These are phyloP conservation scores for Chrysina gloriosa DNA, from an alignment of 2,888 invertebrate genomes.

Conservation along the genomic window DNA sequence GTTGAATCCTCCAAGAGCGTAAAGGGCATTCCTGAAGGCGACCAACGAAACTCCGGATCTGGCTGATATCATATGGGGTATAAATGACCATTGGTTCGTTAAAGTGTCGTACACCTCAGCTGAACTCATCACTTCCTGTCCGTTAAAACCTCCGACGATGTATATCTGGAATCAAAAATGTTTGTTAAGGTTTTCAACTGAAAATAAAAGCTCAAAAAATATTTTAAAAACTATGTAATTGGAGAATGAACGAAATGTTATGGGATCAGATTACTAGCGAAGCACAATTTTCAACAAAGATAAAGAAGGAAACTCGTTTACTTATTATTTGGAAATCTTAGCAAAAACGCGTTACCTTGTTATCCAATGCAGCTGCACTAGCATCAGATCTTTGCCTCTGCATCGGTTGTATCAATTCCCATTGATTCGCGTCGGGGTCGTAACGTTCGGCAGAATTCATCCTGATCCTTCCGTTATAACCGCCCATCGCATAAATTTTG, in stretches of 20 bases:
- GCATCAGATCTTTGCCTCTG: slow-evolving; percentile 82
- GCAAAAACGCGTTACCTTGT: no score
- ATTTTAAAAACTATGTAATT: no score
- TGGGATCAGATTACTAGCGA: no score
- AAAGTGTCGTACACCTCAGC: slow-evolving; percentile 80
- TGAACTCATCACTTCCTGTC: slow-evolving; percentile 78
- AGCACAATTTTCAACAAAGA: no score
- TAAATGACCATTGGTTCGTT: slow-evolving; percentile 78
- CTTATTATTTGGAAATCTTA: no score
- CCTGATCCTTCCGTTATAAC: slow-evolving; percentile 82
- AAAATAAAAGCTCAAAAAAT: no score
- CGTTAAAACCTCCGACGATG: slow-evolving; percentile 85
- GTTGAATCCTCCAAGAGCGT: slow-evolving; percentile 86
- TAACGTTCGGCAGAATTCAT: slow-evolving; percentile 84
- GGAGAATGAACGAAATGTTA: no score
- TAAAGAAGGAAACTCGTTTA: no score
- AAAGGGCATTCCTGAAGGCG: slow-evolving; percentile 74
- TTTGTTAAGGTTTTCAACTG: no score
- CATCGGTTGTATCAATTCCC: slow-evolving; percentile 84
- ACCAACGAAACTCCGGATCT: slow-evolving; percentile 83
- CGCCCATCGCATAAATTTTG: slow-evolving; percentile 85
- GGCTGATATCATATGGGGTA: slow-evolving; percentile 76
- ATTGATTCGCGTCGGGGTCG: slow-evolving; percentile 79
- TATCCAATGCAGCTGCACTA: slow-evolving; percentile 76
- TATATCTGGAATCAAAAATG: slow-evolving; percentile 69